These are phyloP conservation scores for Naja naja DNA, from an alignment of 2,113 vertebrate species.

Conservation along the genomic window DNA sequence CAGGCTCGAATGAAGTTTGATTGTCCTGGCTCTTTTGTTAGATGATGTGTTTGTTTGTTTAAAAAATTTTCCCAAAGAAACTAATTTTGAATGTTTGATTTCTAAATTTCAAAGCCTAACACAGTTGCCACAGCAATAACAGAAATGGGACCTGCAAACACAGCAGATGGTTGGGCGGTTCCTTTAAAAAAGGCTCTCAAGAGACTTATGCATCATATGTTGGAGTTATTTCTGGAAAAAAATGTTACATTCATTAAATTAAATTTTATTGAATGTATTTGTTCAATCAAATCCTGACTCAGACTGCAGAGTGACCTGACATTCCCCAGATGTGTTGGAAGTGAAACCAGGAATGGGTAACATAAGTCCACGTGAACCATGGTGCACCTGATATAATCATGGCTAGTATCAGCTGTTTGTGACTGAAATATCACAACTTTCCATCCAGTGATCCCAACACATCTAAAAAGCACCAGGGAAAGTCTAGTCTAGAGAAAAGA, in stretches of 20 bases:
- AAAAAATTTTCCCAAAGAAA: slow-evolving; percentile 23
- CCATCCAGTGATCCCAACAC: background rate
- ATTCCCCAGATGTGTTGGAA: background rate
- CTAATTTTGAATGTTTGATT: slow-evolving; percentile 55
- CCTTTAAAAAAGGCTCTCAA: slow-evolving; percentile 25
- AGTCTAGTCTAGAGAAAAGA: background rate
- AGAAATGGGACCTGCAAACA: slow-evolving; percentile 27
- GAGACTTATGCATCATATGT: slow-evolving; percentile 28
- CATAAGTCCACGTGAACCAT: background rate
- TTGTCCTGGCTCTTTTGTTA: slow-evolving; percentile 30
- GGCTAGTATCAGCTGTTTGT: background rate
- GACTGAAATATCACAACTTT: background rate
- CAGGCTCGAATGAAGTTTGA: slow-evolving; percentile 39
- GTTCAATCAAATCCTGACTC: background rate
- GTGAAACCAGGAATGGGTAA: background rate
- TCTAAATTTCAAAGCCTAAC: slow-evolving; percentile 48
- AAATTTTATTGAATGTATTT: background rate
- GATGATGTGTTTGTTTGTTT: slow-evolving; percentile 50
- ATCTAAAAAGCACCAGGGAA: background rate
- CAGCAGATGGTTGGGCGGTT: slow-evolving; percentile 16
- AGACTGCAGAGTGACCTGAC: background rate
- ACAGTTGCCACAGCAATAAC: slow-evolving; percentile 46
- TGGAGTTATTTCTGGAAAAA: slow-evolving; percentile 25
- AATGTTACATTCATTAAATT: background rate
- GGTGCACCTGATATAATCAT: background rate